Percentiles rank a stretch among this genome's conserved stretches.
phyloP scores from a whole-genome alignment of 2,113 vertebrate species.

The Hydrochoerus hydrochaeris region DNA sequence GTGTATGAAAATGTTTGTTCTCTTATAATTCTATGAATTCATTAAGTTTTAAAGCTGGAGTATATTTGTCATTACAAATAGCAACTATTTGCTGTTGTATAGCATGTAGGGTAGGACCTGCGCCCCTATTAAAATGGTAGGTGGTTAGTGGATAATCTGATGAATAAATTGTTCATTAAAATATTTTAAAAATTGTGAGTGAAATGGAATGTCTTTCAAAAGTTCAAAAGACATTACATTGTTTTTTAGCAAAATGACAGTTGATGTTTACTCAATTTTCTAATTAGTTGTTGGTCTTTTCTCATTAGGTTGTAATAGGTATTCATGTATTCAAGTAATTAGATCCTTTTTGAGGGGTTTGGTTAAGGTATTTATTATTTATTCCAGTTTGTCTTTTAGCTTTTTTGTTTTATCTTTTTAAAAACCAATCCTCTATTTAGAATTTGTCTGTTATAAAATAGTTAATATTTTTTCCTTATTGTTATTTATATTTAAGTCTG shows the following conservation, averaged over 20 bases:
- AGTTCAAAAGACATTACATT: background rate
- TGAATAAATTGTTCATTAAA: background rate
- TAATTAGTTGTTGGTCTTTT: background rate
- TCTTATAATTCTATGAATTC: background rate
- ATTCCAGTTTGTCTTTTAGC: background rate
- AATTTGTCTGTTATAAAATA: background rate
- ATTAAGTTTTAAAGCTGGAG: background rate
- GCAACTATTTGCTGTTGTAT: background rate
- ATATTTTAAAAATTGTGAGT: background rate
- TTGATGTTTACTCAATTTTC: background rate
- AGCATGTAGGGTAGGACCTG: background rate
- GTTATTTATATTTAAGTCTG: background rate
- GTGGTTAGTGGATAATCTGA: background rate
- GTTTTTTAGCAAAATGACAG: background rate
- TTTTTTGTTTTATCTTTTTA: background rate
- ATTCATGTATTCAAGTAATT: background rate
- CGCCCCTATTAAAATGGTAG: background rate
- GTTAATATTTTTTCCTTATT: background rate
- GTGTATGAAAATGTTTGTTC: background rate
- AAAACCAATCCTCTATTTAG: background rate
- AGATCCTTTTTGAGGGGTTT: background rate
- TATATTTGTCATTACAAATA: background rate
- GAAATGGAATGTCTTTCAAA: background rate
- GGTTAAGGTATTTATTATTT: background rate
- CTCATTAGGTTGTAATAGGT: background rate